Base-by-base conservation (phyloP, 2,113 vertebrate genomes). In the Oxygymnocypris stewartii region DNA sequence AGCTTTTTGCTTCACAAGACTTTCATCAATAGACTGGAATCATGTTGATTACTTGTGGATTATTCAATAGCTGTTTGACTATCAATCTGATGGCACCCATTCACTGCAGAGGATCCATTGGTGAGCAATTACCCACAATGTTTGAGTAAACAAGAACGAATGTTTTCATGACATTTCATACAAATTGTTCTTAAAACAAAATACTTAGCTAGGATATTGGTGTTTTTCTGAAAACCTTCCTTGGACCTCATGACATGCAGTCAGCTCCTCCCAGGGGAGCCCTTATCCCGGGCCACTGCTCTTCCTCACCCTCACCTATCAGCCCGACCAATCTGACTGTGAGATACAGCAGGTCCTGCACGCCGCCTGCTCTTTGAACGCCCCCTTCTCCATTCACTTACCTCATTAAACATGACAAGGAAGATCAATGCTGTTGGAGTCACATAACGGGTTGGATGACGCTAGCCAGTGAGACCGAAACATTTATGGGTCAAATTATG, bases 391-490 rank as follows among this genome's bases (percentile, higher is more conserved):
- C 84, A 89, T 93, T 93, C 94, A 94, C 95, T 96, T 96, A 97
- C 97, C 97, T 97, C 94, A 95, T 97, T 98, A 97, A 96, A 94
- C 95, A 94, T 96, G 96, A 97, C 95, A 95, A 96, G 94, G 94
- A 94, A 95, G 95, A 97, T 97, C 95, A 96, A 96, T 96, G 94
- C 93, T 91, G 87, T 87, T 94, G 94, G 94, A 94, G 92, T 94
- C 92, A 90, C 95, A 96, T 95, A 95, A 94, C 92, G 93, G 88
- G 84, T 85, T 84, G 75, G 90, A 92, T 91, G 90, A 93, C 92
- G 90, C 87, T 42, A 85, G 87, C 90, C 94, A 94, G 89, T 63
- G 90, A 85, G 84, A 84, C 92, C 91, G 87, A 87, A 82, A 79
- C 87, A 88, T 90, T 90, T 92, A 65, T 77, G 51, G 82, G 88